These are phyloP conservation scores for Tuberolachnus salignus DNA, from an alignment of 2,888 invertebrate species.

Conservation along the genomic window DNA sequence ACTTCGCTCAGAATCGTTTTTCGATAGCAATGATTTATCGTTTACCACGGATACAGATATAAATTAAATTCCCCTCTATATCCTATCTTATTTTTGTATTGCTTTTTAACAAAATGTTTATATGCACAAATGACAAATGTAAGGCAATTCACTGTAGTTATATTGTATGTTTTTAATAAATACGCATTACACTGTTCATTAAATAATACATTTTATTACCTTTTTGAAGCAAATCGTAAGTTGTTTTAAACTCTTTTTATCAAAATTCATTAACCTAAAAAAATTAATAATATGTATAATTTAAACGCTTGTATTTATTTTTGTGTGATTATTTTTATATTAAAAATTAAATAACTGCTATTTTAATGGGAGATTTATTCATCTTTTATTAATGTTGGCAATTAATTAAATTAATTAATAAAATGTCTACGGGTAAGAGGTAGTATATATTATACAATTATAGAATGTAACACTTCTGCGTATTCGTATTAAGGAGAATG, in stretches of 20 bases:
- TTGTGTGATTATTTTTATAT: not conserved
- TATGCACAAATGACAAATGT: not conserved
- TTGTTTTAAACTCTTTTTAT: not conserved
- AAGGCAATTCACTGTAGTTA: not conserved
- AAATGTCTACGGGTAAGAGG: not conserved
- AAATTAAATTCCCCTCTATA: too few relatives aligned
- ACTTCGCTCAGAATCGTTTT: too few relatives aligned
- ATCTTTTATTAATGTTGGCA: not conserved
- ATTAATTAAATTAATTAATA: too few relatives aligned
- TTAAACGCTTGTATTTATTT: not conserved
- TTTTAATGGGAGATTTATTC: not conserved
- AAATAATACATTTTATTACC: not conserved
- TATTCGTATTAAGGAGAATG: slow-evolving; percentile 33
- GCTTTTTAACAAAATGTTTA: not conserved
- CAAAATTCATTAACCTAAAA: not conserved
- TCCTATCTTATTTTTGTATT: slow-evolving; percentile 2
- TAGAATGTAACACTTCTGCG: not conserved
- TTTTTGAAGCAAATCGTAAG: not conserved
- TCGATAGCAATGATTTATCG: too few relatives aligned
- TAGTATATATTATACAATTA: too few relatives aligned
- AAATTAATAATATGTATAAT: not conserved
- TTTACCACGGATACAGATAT: too few relatives aligned
- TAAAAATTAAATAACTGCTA: not conserved
- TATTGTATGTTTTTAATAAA: not conserved
- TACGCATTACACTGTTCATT: slow-evolving; percentile 4